These are phyloP conservation scores for Helogale parvula DNA, from an alignment of 2,113 vertebrate genomes.

Conservation along the genomic window DNA sequence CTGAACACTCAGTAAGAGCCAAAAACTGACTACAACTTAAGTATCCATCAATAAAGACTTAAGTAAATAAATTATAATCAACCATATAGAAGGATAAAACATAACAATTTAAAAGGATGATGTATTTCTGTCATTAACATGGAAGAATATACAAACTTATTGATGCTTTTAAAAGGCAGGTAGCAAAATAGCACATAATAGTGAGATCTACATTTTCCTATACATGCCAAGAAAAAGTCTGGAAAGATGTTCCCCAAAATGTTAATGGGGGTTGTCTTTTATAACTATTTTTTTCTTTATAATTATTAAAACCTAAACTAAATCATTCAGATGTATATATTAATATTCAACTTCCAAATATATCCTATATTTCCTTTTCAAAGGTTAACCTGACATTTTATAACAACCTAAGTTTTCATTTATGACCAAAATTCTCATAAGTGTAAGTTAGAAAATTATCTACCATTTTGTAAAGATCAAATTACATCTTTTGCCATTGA, in stretches of 20 bases:
- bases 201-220: neutral
- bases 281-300: neutral
- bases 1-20: neutral
- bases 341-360: conserved; percentile 50
- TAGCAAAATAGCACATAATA: conserved; percentile 41
- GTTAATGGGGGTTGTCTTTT: neutral
- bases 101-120: conserved; percentile 40
- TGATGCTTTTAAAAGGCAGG: conserved; percentile 41
- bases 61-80: conserved; percentile 42
- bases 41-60: neutral
- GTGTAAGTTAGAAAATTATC: conserved; percentile 54
- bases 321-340: conserved; percentile 42
- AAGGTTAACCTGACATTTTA: conserved; percentile 25
- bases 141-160: conserved; percentile 46
- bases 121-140: neutral
- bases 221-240: conserved; percentile 22
- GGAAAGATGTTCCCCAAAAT: neutral
- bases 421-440: conserved; percentile 49
- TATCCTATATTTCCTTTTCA: neutral
- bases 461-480: conserved; percentile 61
- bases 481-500: conserved; percentile 42
- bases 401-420: conserved; percentile 51
- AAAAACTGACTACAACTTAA: conserved; percentile 24
- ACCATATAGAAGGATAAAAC: neutral
- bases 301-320: conserved; percentile 41